Evolutionary conservation across 2,113 vertebrate genomes (phyloP).

Genomic region (Rutilus rutilus): DNA sequence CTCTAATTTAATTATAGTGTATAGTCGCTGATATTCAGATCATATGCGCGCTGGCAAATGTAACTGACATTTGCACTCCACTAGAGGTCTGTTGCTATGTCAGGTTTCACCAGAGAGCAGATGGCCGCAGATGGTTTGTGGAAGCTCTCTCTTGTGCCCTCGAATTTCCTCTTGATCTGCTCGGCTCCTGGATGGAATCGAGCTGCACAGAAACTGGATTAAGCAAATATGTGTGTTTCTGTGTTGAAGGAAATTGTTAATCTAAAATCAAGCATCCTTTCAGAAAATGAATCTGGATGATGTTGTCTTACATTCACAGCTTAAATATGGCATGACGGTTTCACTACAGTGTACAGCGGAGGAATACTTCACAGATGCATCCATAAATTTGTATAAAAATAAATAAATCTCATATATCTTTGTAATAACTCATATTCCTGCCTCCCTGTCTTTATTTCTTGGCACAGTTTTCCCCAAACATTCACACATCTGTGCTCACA

Average conservation of each 20-base stretch:
- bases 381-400: background rate
- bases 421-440: background rate
- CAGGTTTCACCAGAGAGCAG: slow-evolving; percentile 43
- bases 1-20: slow-evolving; percentile 14
- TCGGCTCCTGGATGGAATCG: slow-evolving; percentile 20
- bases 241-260: slow-evolving; percentile 16
- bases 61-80: slow-evolving; percentile 37
- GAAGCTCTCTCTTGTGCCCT: slow-evolving; percentile 27
- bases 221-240: slow-evolving; percentile 2
- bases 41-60: background rate
- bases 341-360: background rate
- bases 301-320: background rate
- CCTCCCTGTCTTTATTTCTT: slow-evolving; percentile 31
- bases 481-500: slow-evolving; percentile 61
- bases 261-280: background rate
- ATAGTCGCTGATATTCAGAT: slow-evolving; percentile 18
- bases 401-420: background rate
- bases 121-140: slow-evolving; percentile 52
- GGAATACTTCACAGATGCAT: background rate
- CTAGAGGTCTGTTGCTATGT: slow-evolving; percentile 43
- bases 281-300: background rate
- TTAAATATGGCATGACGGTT: background rate
- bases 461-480: slow-evolving; percentile 14
- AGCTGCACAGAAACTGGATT: slow-evolving; percentile 20
- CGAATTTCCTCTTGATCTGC: slow-evolving; percentile 33